Conservation (phyloP, 1,140 invertebrate species). For the Aricia agestis region DNA sequence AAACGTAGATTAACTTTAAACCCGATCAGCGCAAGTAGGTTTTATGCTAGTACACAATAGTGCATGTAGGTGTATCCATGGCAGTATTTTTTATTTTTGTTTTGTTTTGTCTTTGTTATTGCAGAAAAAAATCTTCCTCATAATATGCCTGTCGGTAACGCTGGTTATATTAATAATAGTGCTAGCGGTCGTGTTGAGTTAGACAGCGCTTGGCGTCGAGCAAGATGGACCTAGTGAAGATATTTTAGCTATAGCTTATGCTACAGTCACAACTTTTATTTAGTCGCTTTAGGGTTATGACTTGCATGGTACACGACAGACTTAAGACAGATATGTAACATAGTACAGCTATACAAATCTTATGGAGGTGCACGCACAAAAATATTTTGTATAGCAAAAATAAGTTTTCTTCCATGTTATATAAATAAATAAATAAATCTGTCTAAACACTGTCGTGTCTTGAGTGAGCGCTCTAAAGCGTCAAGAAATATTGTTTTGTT, state of each 20-base stretch:
- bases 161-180: slow-evolving; percentile 86
- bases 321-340: no score
- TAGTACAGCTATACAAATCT: no score
- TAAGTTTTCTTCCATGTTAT: no score
- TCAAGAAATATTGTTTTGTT: neutral
- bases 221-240: slow-evolving; percentile 17
- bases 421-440: no score
- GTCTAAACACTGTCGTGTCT: neutral
- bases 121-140: slow-evolving; percentile 91
- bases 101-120: slow-evolving; percentile 80
- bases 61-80: neutral
- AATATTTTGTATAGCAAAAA: no score
- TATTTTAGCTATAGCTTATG: neutral
- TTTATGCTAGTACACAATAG: neutral
- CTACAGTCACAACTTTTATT: neutral
- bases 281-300: no score
- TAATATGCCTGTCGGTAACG: slow-evolving; percentile 86
- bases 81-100: slow-evolving; percentile 44
- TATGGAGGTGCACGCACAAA: no score
- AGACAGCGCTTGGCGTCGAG: slow-evolving; percentile 35
- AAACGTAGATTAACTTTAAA: no score
- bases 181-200: slow-evolving; percentile 71
- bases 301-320: no score
- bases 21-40: no score
- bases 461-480: neutral